A percentile compares a stretch with the other conserved stretches of the same genome.
phyloP scores from a whole-genome alignment of 2,888 invertebrate genomes.

The Nowickia ferox region DNA sequence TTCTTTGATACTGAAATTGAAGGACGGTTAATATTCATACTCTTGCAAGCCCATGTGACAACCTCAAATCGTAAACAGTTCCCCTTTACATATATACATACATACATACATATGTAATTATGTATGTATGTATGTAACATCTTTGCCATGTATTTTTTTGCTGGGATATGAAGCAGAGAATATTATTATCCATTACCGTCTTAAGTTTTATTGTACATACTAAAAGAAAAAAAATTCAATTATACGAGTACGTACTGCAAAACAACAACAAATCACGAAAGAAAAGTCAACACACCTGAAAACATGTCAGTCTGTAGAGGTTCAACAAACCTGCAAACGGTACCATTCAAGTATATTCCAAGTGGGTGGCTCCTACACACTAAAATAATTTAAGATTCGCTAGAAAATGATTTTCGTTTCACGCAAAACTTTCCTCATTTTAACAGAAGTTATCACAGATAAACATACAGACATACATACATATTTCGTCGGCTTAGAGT shows the following conservation, averaged over 20 bases:
- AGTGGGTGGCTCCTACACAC: slow-evolving; percentile 63
- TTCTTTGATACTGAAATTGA: too few relatives aligned
- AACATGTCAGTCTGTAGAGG: slow-evolving; percentile 53
- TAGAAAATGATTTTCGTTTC: slow-evolving; percentile 21
- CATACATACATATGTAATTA: too few relatives aligned
- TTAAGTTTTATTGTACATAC: neutral
- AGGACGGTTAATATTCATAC: too few relatives aligned
- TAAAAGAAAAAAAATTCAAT: slow-evolving; percentile 26
- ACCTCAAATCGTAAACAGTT: too few relatives aligned
- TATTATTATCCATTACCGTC: neutral
- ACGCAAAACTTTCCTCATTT: neutral
- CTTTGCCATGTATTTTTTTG: neutral
- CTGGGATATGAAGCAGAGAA: slow-evolving; percentile 1
- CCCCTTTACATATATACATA: too few relatives aligned
- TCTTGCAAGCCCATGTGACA: too few relatives aligned
- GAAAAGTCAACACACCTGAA: slow-evolving; percentile 54
- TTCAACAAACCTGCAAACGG: slow-evolving; percentile 54
- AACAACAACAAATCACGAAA: slow-evolving; percentile 23
- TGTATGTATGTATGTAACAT: too few relatives aligned
- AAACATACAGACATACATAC: neutral
- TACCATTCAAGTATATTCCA: neutral
- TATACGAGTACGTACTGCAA: neutral
- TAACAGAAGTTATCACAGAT: neutral
- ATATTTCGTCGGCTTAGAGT: too few relatives aligned
- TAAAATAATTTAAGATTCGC: slow-evolving; percentile 48